Percentiles rank a stretch among this genome's conserved stretches.
Evolutionary conservation across 2,113 vertebrate genomes (phyloP).

Genomic region (Plestiodon gilberti): DNA sequence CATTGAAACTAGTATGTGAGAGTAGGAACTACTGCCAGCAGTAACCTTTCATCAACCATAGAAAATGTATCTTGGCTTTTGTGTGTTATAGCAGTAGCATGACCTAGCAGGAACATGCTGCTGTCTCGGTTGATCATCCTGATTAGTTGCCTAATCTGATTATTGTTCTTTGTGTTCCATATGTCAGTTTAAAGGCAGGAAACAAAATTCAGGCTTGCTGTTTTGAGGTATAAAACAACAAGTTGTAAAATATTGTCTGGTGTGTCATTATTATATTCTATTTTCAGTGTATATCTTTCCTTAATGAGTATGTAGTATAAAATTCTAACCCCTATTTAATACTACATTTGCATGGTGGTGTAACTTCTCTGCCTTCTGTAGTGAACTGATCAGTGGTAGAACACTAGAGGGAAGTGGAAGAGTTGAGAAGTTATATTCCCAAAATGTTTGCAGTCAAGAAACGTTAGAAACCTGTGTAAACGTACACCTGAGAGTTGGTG

Average conservation of each 20-base stretch:
- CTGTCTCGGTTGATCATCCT: constrained; percentile 62
- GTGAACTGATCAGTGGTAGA: not conserved
- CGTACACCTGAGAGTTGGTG: not conserved
- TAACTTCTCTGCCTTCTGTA: not conserved
- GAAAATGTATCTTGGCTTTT: constrained; percentile 19
- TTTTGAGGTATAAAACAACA: constrained; percentile 36
- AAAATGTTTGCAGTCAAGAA: not conserved
- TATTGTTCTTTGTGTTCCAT: constrained; percentile 74
- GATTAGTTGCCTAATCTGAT: constrained; percentile 81
- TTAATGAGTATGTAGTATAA: not conserved
- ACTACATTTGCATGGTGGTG: not conserved
- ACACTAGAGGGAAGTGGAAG: no score
- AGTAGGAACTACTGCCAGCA: constrained; percentile 21
- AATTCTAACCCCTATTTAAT: not conserved
- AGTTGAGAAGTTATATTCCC: not conserved
- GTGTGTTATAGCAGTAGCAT: constrained; percentile 46
- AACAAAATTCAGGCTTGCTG: constrained; percentile 34
- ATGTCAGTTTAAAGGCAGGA: constrained; percentile 71
- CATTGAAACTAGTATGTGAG: not conserved
- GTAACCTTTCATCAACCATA: constrained; percentile 42
- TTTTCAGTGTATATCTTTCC: not conserved
- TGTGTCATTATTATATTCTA: not conserved
- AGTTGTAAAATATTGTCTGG: not conserved
- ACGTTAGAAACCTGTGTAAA: not conserved
- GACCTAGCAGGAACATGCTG: constrained; percentile 59